These are phyloP conservation scores for Cantharis nigra DNA, from an alignment of 2,888 invertebrate species.

Conservation along the genomic window DNA sequence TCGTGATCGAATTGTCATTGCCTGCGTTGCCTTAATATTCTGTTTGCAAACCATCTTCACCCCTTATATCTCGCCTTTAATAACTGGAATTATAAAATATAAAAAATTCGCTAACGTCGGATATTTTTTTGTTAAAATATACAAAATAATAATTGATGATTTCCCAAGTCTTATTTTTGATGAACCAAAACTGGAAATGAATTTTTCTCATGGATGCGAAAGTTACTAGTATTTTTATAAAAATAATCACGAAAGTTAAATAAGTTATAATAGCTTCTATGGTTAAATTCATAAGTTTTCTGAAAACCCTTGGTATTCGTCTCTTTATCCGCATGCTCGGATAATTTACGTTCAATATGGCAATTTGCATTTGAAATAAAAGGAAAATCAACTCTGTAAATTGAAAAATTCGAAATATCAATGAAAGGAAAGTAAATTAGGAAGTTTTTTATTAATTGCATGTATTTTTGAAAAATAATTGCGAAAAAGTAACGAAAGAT, in stretches of 20 bases:
- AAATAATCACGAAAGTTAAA: not conserved
- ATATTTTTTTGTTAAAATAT: no score
- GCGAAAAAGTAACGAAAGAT: conserved; percentile 1
- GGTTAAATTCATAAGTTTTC: not conserved
- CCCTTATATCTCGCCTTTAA: no score
- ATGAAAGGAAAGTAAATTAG: not conserved
- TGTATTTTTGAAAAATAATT: conserved; percentile 13
- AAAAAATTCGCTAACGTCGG: no score
- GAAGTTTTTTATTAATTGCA: conserved; percentile 9
- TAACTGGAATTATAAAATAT: no score
- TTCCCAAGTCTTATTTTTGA: no score
- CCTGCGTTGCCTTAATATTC: no score
- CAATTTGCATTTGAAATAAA: not conserved
- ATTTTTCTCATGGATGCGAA: no score
- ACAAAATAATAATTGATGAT: no score
- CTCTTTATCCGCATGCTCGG: not conserved
- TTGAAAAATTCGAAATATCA: not conserved
- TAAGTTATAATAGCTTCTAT: not conserved
- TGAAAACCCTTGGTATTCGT: not conserved
- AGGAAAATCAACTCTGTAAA: not conserved
- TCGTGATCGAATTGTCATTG: no score
- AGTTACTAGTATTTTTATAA: not conserved
- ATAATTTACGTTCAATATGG: not conserved
- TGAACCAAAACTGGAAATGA: no score
- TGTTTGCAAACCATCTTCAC: no score